These are phyloP conservation scores for Garrulus glandarius DNA, from an alignment of 2,797 vertebrate species.

Conservation along the genomic window DNA sequence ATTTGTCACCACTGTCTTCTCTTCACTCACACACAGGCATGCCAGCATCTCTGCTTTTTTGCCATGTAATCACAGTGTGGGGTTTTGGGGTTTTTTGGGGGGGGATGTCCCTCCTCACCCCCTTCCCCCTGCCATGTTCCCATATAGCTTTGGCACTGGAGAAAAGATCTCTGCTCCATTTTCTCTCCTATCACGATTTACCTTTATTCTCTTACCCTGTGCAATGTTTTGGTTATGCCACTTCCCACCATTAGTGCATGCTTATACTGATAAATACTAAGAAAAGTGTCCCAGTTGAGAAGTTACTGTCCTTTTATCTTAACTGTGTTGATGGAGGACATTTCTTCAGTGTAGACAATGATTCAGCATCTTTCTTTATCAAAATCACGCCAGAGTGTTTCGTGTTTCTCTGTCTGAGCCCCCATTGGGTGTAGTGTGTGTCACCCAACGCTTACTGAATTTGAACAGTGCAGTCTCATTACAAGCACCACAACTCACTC, in stretches of 20 bases:
- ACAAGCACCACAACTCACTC: background rate
- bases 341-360: background rate
- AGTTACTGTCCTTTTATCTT: background rate
- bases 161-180: background rate
- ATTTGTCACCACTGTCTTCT: conserved; percentile 8
- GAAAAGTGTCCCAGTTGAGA: background rate
- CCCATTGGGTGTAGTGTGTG: background rate
- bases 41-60: background rate
- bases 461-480: background rate
- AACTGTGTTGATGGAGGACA: background rate
- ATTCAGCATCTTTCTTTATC: background rate
- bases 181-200: background rate
- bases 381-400: background rate
- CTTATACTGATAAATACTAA: background rate
- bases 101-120: rapidly evolving
- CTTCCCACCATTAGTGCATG: background rate
- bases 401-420: background rate
- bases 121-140: background rate
- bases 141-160: background rate
- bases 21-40: background rate
- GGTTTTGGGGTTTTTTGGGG: background rate
- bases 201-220: background rate
- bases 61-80: background rate
- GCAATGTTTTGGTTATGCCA: background rate
- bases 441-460: background rate